Evolutionary conservation across 2,888 invertebrate genomes (phyloP).

Genomic region (Lissonota sp.): DNA sequence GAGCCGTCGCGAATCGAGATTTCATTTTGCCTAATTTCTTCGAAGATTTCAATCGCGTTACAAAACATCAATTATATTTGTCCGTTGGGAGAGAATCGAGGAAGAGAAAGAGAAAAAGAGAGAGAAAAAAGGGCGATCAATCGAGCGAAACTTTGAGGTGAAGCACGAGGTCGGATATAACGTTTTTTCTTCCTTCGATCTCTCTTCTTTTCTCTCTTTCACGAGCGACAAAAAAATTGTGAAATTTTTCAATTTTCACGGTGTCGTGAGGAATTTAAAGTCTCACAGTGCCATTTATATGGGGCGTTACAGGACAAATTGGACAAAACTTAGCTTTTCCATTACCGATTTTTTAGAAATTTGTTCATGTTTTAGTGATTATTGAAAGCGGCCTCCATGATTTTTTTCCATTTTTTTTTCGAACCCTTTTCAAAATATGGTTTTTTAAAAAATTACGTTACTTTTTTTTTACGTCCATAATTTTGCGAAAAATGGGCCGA

Average conservation of each 20-base stretch:
- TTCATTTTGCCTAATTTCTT: conserved; percentile 61
- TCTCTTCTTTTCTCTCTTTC: conserved; percentile 30
- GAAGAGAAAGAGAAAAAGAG: conserved; percentile 12
- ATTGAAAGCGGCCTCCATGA: no score
- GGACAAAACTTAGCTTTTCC: no score
- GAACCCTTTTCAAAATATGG: no score
- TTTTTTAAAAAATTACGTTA: no score
- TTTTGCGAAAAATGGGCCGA: no score
- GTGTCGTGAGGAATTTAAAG: not conserved
- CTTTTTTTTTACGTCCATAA: no score
- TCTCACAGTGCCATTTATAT: no score
- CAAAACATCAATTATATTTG: conserved; percentile 51
- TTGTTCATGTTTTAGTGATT: no score
- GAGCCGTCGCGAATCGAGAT: conserved; percentile 48
- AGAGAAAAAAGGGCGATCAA: conserved; percentile 66
- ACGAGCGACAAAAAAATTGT: conserved; percentile 23
- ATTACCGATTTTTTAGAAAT: no score
- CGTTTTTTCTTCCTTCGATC: conserved; percentile 50
- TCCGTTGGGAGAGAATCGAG: conserved; percentile 3
- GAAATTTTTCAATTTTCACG: conserved; percentile 54
- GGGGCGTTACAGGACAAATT: no score
- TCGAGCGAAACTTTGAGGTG: conserved; percentile 63
- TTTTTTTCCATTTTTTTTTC: no score
- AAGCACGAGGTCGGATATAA: conserved; percentile 64
- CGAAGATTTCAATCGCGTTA: conserved; percentile 50